Evolutionary conservation across 2,113 vertebrate genomes (phyloP), one percentile per base, ranked within the genome.

Genomic region (Leptobrachium ailaonicum): DNA sequence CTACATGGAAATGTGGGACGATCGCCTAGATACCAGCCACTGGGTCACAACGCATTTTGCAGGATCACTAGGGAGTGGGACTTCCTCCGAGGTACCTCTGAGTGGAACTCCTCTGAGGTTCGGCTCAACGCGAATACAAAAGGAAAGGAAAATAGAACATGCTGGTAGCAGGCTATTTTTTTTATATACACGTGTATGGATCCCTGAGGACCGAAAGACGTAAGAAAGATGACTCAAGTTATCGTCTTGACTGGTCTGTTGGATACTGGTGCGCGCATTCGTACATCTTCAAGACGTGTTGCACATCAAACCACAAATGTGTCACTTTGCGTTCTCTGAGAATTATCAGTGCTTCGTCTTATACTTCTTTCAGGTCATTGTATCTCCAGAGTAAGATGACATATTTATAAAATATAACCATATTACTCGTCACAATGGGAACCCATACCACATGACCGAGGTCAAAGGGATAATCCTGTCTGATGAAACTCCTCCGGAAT

Each of bases 211-310:
- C 8, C 41, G 9, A 73, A 41, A 73, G 50, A 74, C 63, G 78
- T 64, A 80, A 50, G n/a, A 40, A 60, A 47, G 20, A 80, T 74
- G 64, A 73, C 77, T 50, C 47, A 50, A 32, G 60, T 67, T 70
- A 67, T 8, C 8, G 6, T 8, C 45, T 54, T 73, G 70, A 79
- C 66, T 73, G 62, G 70, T 68, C 45, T 6, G n/a, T 53, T 40
- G 70, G 45, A 44, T 45, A 70, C 62, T n/a, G 71, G 2, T 14
- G 71, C 32, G 66, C 12, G 13, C 14, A 45, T 6, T 14, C 13
- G 50, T 41, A 43, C 12, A 44, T 68, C 68, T 73, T 60, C 78
- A 71, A n/a, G 4, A 2, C 14, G 14, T n/a, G 70, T 41, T 42
- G 9, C 32, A 11, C 11, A 11, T 41, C 77, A 56, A 3, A 43